These are phyloP conservation scores for Luscinia luscinia DNA, from an alignment of 2,797 vertebrate species.

Conservation along the genomic window DNA sequence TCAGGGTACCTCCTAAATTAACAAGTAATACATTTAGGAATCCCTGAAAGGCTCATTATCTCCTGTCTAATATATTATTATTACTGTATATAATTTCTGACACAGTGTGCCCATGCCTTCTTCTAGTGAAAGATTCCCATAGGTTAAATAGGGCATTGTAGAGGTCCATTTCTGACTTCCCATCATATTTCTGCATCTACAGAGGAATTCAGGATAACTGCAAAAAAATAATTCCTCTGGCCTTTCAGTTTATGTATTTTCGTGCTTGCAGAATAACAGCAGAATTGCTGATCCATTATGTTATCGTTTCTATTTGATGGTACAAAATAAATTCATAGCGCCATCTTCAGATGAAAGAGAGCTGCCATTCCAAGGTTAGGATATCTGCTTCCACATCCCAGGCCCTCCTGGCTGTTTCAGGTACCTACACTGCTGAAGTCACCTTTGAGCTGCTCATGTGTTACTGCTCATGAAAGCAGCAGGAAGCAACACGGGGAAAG, in stretches of 20 bases:
- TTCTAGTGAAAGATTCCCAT: neutral
- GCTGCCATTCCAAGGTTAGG: slow-evolving; percentile 26
- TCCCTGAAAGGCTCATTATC: slow-evolving; percentile 63
- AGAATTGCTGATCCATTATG: neutral
- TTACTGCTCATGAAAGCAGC: neutral
- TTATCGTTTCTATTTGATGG: slow-evolving; percentile 23
- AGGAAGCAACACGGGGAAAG: neutral
- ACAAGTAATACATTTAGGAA: slow-evolving; percentile 67
- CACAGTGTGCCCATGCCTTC: neutral
- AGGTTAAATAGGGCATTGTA: neutral
- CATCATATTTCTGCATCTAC: neutral
- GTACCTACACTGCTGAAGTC: neutral
- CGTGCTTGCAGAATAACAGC: neutral
- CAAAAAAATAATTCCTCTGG: neutral
- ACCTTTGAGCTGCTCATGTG: neutral
- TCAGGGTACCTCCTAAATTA: slow-evolving; percentile 66
- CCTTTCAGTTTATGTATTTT: neutral
- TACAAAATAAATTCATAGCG: slow-evolving; percentile 36
- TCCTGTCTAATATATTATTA: slow-evolving; percentile 61
- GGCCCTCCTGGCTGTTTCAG: neutral
- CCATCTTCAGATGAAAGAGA: neutral
- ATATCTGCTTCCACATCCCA: neutral
- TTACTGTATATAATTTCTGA: slow-evolving; percentile 1
- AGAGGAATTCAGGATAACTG: neutral
- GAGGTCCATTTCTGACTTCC: neutral